Conservation (phyloP, 2,888 invertebrate genomes). For the Trichogramma evanescens region DNA sequence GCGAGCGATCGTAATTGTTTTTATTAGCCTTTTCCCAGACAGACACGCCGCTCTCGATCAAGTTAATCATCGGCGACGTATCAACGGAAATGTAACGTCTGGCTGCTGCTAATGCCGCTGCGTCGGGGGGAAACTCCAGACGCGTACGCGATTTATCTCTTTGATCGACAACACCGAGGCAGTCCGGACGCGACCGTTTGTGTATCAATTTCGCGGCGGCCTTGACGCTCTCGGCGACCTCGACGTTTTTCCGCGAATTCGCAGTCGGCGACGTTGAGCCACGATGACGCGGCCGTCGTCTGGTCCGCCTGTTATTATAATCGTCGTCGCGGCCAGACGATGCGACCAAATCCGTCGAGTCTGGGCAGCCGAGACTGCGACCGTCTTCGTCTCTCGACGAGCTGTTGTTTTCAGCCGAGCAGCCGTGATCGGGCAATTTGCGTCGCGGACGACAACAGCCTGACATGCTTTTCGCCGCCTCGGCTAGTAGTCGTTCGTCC, state of each 20-base stretch:
- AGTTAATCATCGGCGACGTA: not conserved
- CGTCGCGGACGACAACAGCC: not conserved
- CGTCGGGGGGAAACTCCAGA: constrained; percentile 18
- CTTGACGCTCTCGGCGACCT: not conserved
- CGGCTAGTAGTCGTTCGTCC: not conserved
- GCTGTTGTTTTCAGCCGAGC: too few relatives aligned
- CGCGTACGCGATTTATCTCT: constrained; percentile 17
- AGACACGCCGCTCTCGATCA: constrained; percentile 32
- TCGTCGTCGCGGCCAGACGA: too few relatives aligned
- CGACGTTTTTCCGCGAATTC: not conserved
- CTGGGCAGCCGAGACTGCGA: too few relatives aligned
- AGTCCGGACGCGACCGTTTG: constrained; percentile 46
- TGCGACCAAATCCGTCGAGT: too few relatives aligned
- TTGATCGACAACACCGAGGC: constrained; percentile 43
- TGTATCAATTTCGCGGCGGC: constrained; percentile 12
- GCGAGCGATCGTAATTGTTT: not conserved
- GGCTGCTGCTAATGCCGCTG: too few relatives aligned
- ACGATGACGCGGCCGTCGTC: not conserved
- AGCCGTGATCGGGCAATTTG: too few relatives aligned
- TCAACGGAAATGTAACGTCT: not conserved
- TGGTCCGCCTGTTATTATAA: too few relatives aligned
- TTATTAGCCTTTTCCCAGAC: constrained; percentile 30
- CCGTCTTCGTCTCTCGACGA: too few relatives aligned
- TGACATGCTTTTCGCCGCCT: not conserved
- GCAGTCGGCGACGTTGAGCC: constrained; percentile 1